Percentiles rank a stretch among this genome's conserved stretches.
These are phyloP conservation scores for Lycocerus yunnanus DNA, from an alignment of 2,888 invertebrate genomes.

Conservation along the genomic window DNA sequence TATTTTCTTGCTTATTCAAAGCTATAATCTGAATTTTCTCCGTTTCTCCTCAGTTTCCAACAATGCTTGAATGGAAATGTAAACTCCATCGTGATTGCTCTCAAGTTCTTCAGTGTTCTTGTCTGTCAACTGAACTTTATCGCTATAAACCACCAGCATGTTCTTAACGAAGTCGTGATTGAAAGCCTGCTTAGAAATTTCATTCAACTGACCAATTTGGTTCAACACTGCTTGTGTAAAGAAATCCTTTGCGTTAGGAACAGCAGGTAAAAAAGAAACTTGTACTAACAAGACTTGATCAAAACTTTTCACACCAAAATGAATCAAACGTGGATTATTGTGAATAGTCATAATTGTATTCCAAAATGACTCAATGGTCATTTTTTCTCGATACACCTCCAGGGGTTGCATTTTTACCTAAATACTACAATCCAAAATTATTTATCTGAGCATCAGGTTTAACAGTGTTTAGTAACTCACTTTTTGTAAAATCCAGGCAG, in stretches of 20 bases:
- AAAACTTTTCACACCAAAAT: constrained; percentile 70
- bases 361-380: constrained; percentile 63
- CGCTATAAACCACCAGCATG: constrained; percentile 45
- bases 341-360: constrained; percentile 65
- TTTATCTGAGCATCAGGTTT: background rate
- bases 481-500: constrained; percentile 79
- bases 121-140: constrained; percentile 39
- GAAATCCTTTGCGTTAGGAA: constrained; percentile 41
- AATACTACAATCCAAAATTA: constrained; percentile 40
- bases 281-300: constrained; percentile 44
- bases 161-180: constrained; percentile 42
- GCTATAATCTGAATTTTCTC: constrained; percentile 48
- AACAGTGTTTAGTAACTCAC: no score
- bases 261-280: constrained; percentile 38
- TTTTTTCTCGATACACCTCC: constrained; percentile 11
- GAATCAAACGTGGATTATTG: constrained; percentile 71
- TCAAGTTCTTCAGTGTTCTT: constrained; percentile 36
- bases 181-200: constrained; percentile 41
- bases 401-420: constrained; percentile 30
- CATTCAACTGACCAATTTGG: constrained; percentile 46
- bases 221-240: constrained; percentile 47
- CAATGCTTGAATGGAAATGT: constrained; percentile 54
- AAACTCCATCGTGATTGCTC: constrained; percentile 41
- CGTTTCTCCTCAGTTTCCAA: constrained; percentile 50
- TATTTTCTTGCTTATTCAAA: constrained; percentile 52